phyloP scores from a whole-genome alignment of 2,888 invertebrate genomes.

The Tineola bisselliella region DNA sequence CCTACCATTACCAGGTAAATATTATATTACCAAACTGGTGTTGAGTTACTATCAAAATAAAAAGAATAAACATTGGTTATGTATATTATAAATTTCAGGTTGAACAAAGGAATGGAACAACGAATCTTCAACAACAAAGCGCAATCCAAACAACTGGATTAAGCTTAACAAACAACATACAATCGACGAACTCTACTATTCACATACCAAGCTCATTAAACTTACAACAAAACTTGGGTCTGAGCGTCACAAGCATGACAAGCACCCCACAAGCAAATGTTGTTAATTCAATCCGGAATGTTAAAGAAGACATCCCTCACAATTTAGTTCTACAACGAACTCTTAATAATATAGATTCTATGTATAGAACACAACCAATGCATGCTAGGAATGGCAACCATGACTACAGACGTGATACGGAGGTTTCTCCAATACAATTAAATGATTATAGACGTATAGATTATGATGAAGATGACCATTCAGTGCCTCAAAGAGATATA shows the following conservation, averaged over 20 bases:
- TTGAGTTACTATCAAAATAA: no score
- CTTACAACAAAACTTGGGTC: constrained; percentile 42
- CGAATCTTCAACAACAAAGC: constrained; percentile 32
- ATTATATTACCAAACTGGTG: no score
- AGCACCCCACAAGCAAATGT: constrained; percentile 36
- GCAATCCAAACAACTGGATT: constrained; percentile 38
- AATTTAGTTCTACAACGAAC: constrained; percentile 47
- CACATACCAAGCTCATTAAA: constrained; percentile 33
- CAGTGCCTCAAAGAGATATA: constrained; percentile 35
- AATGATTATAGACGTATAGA: constrained; percentile 42
- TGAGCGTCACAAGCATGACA: constrained; percentile 37
- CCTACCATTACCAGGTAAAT: constrained; percentile 57
- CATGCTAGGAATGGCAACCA: constrained; percentile 49
- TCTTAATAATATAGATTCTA: constrained; percentile 43
- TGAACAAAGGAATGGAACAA: constrained; percentile 50
- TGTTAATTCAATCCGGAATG: constrained; percentile 36
- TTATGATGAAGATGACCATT: constrained; percentile 51
- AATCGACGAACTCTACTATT: constrained; percentile 29
- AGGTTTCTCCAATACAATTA: constrained; percentile 44
- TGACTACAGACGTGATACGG: constrained; percentile 42
- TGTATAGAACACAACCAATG: constrained; percentile 30
- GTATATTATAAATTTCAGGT: constrained; percentile 33
- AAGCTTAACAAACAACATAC: constrained; percentile 37
- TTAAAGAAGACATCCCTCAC: constrained; percentile 44
- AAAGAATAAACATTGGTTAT: no score